phyloP scores from a whole-genome alignment of 2,113 vertebrate genomes.

The Actenoides hombroni region DNA sequence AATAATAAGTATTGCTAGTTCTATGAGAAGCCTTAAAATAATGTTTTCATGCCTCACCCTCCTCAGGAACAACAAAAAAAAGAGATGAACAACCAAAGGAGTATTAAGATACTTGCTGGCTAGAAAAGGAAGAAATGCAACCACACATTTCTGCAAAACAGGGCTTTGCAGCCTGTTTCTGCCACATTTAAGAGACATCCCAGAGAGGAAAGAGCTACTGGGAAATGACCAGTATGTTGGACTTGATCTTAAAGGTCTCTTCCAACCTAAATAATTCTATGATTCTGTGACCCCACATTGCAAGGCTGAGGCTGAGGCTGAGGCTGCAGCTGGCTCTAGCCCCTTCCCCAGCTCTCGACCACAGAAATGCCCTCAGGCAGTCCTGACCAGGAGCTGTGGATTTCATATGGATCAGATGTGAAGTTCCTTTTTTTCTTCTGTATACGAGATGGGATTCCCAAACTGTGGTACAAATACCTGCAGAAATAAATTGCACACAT shows the following conservation, averaged over 20 bases:
- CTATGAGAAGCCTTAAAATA: neutral
- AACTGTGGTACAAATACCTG: neutral
- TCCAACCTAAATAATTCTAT: neutral
- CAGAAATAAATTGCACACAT: neutral
- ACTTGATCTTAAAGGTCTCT: neutral
- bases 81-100: neutral
- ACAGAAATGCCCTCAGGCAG: rapidly evolving
- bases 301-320: neutral
- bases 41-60: neutral
- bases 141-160: neutral
- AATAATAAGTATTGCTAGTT: neutral
- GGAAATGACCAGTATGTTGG: neutral
- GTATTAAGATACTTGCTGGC: neutral
- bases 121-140: neutral
- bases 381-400: neutral
- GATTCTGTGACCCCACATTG: neutral
- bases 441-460: neutral
- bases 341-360: neutral
- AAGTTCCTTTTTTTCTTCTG: neutral
- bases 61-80: neutral
- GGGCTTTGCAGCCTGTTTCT: neutral
- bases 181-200: neutral
- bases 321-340: neutral
- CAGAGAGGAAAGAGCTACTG: neutral
- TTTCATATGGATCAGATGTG: rapidly evolving